Base-by-base conservation (phyloP, 2,888 invertebrate genomes). In the Meganola albula region DNA sequence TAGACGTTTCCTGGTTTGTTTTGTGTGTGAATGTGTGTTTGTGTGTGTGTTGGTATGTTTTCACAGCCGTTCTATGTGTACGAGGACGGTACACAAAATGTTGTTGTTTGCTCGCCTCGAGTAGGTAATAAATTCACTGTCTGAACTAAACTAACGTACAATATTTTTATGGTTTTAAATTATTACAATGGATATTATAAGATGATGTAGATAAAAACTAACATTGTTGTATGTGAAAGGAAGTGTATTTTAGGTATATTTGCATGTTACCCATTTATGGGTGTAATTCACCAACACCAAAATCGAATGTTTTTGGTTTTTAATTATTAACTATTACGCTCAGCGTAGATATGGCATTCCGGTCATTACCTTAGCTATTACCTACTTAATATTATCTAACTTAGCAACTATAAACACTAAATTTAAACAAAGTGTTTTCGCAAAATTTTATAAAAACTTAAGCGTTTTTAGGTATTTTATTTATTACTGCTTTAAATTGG, bases 1-100 rank as follows among this genome's bases (percentile, higher is more conserved):
- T 85, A 85, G 84, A 84, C 85, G 82, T 85, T 85, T 85, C 84
- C 85, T 85, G 85, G 85, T 84, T 82, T 83, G 78, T 84, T 84
- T 82, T 82, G 82, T 83, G 79, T 71, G 66, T 53, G 58, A 56
- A 46, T 57, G 54, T 53, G 52, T 48, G 36, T 54, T 55, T 59
- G 65, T 66, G 65, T 63, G 63, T 58, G 69, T 58, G 53, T 57
- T 61, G 54, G 65, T 59, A 50, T 78, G 78, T 83, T 82, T 84
- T 79, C 74, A 80, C 83, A 82, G 82, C 78, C 76, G 79, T 66
- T 60, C 57, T 71, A 58, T 75, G 65, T 68, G 64, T 62, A 56
- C 63, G 74, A 72, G 70, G 73, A 72, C 70, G 66, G 74, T 75
- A 80, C 70, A 82, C 77, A 77, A 76, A 76, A 74, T 80, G 76